These are phyloP conservation scores for Shinisaurus crocodilurus DNA, from an alignment of 2,113 vertebrate genomes.

Conservation along the genomic window DNA sequence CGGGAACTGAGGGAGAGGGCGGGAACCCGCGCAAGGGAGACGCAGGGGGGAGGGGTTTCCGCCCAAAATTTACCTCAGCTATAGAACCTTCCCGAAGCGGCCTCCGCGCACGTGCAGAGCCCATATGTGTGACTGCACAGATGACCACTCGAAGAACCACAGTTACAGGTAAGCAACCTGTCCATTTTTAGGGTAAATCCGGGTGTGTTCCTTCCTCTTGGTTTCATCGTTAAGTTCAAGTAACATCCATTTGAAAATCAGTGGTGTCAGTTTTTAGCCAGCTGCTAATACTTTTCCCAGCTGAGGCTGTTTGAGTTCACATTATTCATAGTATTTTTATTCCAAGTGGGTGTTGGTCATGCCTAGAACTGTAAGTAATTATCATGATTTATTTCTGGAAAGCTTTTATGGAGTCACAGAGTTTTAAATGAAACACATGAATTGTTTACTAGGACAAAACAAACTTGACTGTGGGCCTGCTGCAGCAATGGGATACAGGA, in stretches of 20 bases:
- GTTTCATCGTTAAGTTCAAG: constrained; percentile 2
- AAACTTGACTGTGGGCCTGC: neutral
- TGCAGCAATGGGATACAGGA: neutral
- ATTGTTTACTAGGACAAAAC: neutral
- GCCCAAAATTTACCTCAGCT: no score
- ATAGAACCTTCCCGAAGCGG: no score
- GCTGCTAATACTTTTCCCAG: constrained; percentile 20
- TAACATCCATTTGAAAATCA: neutral
- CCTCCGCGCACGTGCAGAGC: no score
- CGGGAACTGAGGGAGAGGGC: no score
- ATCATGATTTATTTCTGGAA: constrained; percentile 24
- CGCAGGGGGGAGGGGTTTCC: no score
- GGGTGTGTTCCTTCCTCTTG: constrained; percentile 16
- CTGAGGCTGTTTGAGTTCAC: constrained; percentile 1
- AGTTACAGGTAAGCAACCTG: no score
- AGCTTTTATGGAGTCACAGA: neutral
- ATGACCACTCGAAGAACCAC: no score
- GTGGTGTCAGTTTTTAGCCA: constrained; percentile 13
- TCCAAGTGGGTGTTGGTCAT: neutral
- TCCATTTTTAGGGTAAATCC: neutral
- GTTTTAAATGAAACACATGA: neutral
- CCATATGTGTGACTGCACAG: no score
- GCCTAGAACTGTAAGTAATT: constrained; percentile 15
- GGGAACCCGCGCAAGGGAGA: no score
- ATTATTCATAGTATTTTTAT: constrained; percentile 29